Evolutionary conservation across 1,140 invertebrate genomes (phyloP).

Genomic region (Zaprionus ghesquierei): DNA sequence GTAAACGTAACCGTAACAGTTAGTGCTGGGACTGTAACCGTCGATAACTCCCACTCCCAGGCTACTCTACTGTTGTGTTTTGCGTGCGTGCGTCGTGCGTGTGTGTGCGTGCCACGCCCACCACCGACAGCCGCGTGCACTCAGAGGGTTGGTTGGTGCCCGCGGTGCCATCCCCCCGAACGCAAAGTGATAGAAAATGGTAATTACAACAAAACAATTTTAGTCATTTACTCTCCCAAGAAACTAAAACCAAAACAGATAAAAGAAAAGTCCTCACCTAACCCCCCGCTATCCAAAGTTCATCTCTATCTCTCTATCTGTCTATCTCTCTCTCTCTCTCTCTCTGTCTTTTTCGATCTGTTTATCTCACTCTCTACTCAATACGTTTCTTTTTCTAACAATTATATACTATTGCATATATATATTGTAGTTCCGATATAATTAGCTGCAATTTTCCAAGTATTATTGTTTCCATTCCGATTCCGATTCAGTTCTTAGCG

Average conservation of each 20-base stretch:
- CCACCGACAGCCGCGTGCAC: constrained; percentile 65
- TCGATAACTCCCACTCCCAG: constrained; percentile 10
- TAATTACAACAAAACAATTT: constrained; percentile 78
- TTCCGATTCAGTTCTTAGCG: constrained; percentile 13
- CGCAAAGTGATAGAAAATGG: constrained; percentile 82
- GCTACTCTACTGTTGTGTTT: constrained; percentile 24
- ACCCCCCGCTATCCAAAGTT: constrained; percentile 30
- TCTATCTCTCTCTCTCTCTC: constrained; percentile 17
- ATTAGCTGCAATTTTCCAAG: constrained; percentile 39
- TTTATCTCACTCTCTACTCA: constrained; percentile 18
- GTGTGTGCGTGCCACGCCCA: constrained; percentile 75
- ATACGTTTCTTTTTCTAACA: constrained; percentile 38
- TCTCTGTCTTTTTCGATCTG: constrained; percentile 37
- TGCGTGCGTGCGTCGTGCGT: constrained; percentile 63
- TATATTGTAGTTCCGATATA: constrained; percentile 47
- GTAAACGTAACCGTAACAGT: not conserved
- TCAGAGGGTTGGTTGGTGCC: constrained; percentile 50
- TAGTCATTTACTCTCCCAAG: constrained; percentile 51
- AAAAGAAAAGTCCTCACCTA: constrained; percentile 25
- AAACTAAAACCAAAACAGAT: constrained; percentile 10
- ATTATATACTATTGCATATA: constrained; percentile 29
- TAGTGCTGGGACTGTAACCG: constrained; percentile 2
- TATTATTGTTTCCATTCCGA: constrained; percentile 14
- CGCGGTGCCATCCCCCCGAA: constrained; percentile 59
- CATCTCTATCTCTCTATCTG: constrained; percentile 25